These are phyloP conservation scores for Potamarius usumacintae DNA, from an alignment of 2,113 vertebrate species.

Conservation along the genomic window DNA sequence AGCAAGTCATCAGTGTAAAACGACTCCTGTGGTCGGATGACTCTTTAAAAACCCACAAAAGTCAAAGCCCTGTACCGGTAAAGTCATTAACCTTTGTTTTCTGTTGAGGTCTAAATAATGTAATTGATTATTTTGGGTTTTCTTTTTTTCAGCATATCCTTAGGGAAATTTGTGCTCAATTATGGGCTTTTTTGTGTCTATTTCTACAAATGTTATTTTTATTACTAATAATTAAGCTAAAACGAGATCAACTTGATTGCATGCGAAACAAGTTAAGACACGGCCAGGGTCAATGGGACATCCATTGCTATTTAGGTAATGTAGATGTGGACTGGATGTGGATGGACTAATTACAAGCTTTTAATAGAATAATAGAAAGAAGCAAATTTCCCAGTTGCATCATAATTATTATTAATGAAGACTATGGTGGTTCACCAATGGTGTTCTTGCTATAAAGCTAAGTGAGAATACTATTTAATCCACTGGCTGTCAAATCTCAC, in stretches of 20 bases:
- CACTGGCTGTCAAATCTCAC: neutral
- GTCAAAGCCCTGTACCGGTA: constrained; percentile 15
- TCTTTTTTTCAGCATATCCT: neutral
- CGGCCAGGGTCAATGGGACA: neutral
- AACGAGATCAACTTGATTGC: neutral
- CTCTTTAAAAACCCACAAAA: constrained; percentile 11
- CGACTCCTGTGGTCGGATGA: neutral
- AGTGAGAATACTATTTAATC: constrained; percentile 7
- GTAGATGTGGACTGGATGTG: neutral
- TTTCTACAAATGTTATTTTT: neutral
- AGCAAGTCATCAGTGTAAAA: constrained; percentile 11
- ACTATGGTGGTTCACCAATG: neutral
- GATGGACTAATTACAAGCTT: neutral
- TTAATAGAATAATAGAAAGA: neutral
- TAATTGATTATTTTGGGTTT: neutral
- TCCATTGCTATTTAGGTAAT: neutral
- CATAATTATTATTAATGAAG: neutral
- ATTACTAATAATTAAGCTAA: neutral
- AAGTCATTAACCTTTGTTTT: constrained; percentile 10
- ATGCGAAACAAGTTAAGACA: neutral
- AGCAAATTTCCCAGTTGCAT: neutral
- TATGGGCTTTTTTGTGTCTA: neutral
- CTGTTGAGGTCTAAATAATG: neutral
- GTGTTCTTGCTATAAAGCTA: neutral
- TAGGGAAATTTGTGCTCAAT: neutral